Conservation (phyloP, 2,888 invertebrate species). For the Acronicta psi region DNA sequence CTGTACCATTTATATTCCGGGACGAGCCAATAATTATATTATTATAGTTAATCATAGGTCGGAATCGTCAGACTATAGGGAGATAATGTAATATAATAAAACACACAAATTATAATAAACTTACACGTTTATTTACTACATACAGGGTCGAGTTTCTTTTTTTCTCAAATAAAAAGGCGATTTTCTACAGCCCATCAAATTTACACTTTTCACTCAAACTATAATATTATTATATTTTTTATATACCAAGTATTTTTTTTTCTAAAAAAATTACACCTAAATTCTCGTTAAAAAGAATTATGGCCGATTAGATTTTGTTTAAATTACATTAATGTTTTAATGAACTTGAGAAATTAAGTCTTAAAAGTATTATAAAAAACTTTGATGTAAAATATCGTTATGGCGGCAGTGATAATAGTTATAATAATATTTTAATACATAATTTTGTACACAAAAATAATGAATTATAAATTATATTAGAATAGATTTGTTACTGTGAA, state of each 20-base stretch:
- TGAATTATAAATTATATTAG: background rate
- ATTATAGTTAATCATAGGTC: no score
- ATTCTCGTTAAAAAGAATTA: constrained; percentile 70
- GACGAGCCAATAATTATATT: no score
- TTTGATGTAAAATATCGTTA: constrained; percentile 28
- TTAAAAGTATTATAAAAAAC: constrained; percentile 31
- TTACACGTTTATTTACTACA: constrained; percentile 85
- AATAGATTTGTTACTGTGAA: constrained; percentile 11
- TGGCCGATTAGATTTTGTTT: constrained; percentile 63
- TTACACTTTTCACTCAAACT: constrained; percentile 56
- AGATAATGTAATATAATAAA: constrained; percentile 51
- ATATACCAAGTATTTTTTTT: constrained; percentile 54
- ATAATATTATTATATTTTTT: constrained; percentile 38
- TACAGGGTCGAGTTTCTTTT: constrained; percentile 75
- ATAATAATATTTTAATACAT: constrained; percentile 8
- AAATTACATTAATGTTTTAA: constrained; percentile 44
- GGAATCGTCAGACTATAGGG: no score
- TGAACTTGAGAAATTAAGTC: constrained; percentile 32
- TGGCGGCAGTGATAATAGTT: constrained; percentile 42
- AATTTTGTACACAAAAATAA: constrained; percentile 9
- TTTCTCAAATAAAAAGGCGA: constrained; percentile 71
- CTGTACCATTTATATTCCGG: no score
- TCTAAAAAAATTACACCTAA: constrained; percentile 72
- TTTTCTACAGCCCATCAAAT: constrained; percentile 76
- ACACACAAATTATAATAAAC: constrained; percentile 76